Percentiles rank a stretch among this genome's conserved stretches.
These are phyloP conservation scores for Drosophila eugracilis DNA, from an alignment of 1,140 invertebrate species.

Conservation along the genomic window DNA sequence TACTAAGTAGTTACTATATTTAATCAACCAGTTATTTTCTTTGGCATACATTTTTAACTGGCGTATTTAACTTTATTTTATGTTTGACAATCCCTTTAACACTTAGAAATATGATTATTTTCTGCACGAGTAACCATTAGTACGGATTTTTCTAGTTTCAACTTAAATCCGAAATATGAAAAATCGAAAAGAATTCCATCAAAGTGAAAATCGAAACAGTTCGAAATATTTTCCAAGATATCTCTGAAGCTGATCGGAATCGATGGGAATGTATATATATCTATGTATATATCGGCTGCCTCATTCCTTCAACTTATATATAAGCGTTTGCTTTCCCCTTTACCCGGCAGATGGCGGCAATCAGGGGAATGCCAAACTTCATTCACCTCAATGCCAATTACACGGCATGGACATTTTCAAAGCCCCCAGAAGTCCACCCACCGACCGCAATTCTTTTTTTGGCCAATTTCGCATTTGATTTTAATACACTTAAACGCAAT, in stretches of 20 bases:
- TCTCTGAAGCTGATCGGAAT: background rate
- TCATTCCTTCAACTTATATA: no score
- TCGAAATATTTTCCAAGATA: background rate
- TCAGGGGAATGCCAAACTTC: slow-evolving; percentile 62
- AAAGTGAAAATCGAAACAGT: background rate
- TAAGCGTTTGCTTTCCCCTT: background rate
- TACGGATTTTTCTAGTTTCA: no score
- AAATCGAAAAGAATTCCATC: background rate
- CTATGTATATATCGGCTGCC: no score
- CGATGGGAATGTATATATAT: background rate
- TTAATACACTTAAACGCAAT: slow-evolving; percentile 81
- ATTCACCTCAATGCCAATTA: slow-evolving; percentile 64
- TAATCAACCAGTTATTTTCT: no score
- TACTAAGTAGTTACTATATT: no score
- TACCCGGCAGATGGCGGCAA: slow-evolving; percentile 24
- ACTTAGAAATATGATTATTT: no score
- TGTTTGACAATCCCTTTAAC: no score
- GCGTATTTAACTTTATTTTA: no score
- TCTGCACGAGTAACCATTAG: no score
- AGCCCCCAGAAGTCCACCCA: slow-evolving; percentile 4
- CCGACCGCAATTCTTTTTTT: slow-evolving; percentile 8
- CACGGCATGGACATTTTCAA: slow-evolving; percentile 63
- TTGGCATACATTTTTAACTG: no score
- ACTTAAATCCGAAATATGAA: no score
- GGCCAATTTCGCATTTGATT: slow-evolving; percentile 68